phyloP scores from a whole-genome alignment of 1,140 invertebrate species.

The Papilio polyxenes region DNA sequence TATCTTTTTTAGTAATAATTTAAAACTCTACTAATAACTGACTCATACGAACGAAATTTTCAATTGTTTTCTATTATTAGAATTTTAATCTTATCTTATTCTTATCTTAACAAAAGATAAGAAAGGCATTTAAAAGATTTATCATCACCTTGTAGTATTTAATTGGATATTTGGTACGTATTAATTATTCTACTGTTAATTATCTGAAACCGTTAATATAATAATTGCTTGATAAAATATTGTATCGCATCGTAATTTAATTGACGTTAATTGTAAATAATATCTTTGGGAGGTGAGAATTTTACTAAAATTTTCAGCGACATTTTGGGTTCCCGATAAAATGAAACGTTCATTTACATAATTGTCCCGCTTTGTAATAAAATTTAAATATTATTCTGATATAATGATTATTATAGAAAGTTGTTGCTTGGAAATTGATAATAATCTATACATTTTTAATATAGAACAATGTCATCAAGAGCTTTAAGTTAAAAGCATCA shows the following conservation, averaged over 20 bases:
- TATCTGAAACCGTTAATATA: background rate
- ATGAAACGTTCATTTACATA: constrained; percentile 29
- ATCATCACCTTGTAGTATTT: too few species aligned
- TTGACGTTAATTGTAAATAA: constrained; percentile 35
- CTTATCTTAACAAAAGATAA: too few species aligned
- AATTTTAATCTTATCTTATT: too few species aligned
- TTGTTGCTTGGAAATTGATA: background rate
- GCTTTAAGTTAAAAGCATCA: too few species aligned
- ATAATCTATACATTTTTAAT: background rate
- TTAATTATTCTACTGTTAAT: background rate
- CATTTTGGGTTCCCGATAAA: constrained; percentile 22
- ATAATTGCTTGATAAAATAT: background rate
- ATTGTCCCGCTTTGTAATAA: constrained; percentile 18
- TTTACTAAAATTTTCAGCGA: constrained; percentile 20
- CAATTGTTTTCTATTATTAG: too few species aligned
- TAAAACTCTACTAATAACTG: too few species aligned
- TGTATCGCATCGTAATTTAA: constrained; percentile 1
- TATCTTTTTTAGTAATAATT: too few species aligned
- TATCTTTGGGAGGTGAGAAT: constrained; percentile 21
- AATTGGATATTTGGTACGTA: too few species aligned
- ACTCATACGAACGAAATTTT: too few species aligned
- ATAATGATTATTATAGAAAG: constrained; percentile 4
- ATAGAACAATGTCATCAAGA: too few species aligned
- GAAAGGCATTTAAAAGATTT: too few species aligned
- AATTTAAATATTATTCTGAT: constrained; percentile 21